A percentile compares a stretch with the other conserved stretches of the same genome.
phyloP scores from a whole-genome alignment of 2,797 vertebrate genomes.

The Acrocephalus scirpaceus region DNA sequence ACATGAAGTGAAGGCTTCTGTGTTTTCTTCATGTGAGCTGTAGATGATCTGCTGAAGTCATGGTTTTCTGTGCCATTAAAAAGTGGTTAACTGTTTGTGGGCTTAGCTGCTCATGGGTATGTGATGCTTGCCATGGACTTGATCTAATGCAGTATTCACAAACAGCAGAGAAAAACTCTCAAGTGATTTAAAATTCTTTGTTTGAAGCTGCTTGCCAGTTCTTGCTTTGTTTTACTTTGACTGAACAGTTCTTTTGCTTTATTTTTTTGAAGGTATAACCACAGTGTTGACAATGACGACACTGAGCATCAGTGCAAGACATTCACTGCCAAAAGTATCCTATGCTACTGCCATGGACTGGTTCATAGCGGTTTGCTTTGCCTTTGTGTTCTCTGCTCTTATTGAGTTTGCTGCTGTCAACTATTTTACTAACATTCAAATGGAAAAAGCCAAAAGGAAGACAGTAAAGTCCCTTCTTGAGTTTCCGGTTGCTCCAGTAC shows the following conservation, averaged over 20 bases:
- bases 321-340: constrained; percentile 97
- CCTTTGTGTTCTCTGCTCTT: constrained; percentile 97
- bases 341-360: constrained; percentile 99
- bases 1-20: not conserved
- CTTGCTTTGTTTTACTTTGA: not conserved
- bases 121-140: not conserved
- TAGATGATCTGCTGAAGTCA: not conserved
- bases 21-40: not conserved
- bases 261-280: constrained; percentile 87
- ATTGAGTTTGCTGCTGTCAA: constrained; percentile 99
- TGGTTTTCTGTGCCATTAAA: not conserved
- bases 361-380: constrained; percentile 98
- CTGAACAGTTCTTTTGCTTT: constrained; percentile 3
- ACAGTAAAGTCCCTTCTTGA: constrained; percentile 82
- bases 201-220: not conserved
- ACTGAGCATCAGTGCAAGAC: constrained; percentile 95
- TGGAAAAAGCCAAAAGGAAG: constrained; percentile 90
- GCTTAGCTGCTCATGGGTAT: not conserved
- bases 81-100: not conserved
- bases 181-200: not conserved
- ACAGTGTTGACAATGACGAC: constrained; percentile 99
- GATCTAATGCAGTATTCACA: not conserved
- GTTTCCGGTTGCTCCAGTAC: constrained; percentile 79
- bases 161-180: not conserved
- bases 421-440: constrained; percentile 94